Base-by-base conservation (phyloP, 2,888 invertebrate species). In the Ochropleura leucogaster region DNA sequence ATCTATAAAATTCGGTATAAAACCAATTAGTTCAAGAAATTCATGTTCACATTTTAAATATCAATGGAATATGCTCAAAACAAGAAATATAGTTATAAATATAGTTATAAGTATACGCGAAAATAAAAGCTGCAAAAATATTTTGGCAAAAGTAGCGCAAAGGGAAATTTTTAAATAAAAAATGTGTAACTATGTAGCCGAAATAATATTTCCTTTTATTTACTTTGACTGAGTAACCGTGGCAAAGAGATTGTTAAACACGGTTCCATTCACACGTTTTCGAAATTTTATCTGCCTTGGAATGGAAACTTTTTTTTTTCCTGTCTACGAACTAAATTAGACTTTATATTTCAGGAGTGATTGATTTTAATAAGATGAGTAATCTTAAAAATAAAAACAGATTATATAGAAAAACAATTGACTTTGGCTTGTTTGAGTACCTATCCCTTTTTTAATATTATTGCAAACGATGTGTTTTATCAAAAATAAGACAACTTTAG, bases 151-250 rank as follows among this genome's bases (percentile, higher is more conserved):
- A 49, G 42, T 49, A 57, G n/a, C 16, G 9, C 64, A 46, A 14
- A 20, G 5, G 7, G 44, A 9, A 49, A 12, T 42, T 44, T 42
- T 46, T 12, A 14, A 20, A 59, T 6, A 46, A 40, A 74, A 68
- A 20, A 46, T 14, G n/a, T 46, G 10, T 51, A 6, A n/a, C 30
- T 30, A 49, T 63, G 20, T 30, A 18, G 6, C 3, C 5, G 30
- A 57, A 68, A 68, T 68, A 40, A 60, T 47, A 47, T 62, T 68
- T 30, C 7, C 14, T 47, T 40, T 68, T 67, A 67, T 55, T 46
- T 46, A 18, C 30, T 57, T 57, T 46, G 18, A 57, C 30, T 18
- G 46, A 68, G 51, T 66, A 51, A 55, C 44, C 20, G 16, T 20
- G 18, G 10, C 18, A 12, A 30, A 44, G 42, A 55, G 55, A 55